Evolutionary conservation across 1,140 invertebrate genomes (phyloP), one percentile per base, ranked within the genome.

Genomic region (Contarinia nasturtii): DNA sequence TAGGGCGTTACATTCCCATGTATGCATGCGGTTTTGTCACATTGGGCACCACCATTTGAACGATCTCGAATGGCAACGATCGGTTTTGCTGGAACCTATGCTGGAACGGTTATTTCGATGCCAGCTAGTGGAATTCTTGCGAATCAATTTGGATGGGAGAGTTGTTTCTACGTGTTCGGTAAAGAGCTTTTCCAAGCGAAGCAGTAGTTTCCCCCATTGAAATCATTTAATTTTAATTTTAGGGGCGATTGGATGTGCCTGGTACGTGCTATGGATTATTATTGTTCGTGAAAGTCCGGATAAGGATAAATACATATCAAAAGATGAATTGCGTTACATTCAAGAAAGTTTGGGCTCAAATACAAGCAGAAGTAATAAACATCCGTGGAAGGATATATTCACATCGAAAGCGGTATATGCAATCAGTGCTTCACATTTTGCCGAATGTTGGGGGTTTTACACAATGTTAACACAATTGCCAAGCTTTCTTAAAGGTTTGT

Each of bases 401-500:
- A 80, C 72, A 1, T 93, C 89, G 0, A 67, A 73, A 38, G 78
- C 90, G 0, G 86, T 94, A 2, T 93, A 88, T 84, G 88, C 90
- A 0, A 89, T 92, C 44, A 77, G 87, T 17, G 73, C 78, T 17
- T 87, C 88, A 3, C 89, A 94, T 63, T 93, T 93, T 65, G 81
- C 85, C 48, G 89, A 94, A 64, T 94, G 94, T 66, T 95, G 90
- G 90, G 90, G 89, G 14, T 92, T 93, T 65, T 94, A 94, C 58
- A 93, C 87, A 0, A 72, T 92, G 58, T 70, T 93, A 0, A 92
- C 88, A 0, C 82, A 88, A 54, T 65, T 95, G 27, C 91, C 91
- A 3, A 88, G 81, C 34, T 96, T 90, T 63, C 82, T 96, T 74
- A 84, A 76, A 68, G 82, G 83, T 85, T 56, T 53, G 46, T 53